Evolutionary conservation across 2,888 invertebrate species (phyloP).

Genomic region (Limenitis camilla): DNA sequence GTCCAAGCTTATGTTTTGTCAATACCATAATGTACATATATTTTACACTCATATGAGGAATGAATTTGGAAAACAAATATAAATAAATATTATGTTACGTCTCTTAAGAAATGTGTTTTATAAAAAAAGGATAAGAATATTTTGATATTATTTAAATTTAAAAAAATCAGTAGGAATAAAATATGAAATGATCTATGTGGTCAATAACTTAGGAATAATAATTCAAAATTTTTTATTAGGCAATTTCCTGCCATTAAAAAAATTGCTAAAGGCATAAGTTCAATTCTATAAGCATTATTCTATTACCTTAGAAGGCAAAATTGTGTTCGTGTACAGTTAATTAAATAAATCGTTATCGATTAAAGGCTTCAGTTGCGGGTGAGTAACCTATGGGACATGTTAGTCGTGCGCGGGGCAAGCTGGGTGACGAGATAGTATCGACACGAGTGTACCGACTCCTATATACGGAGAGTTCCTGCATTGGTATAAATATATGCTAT

Average conservation of each 20-base stretch:
- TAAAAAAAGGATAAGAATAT: too few relatives aligned
- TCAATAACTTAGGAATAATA: background rate
- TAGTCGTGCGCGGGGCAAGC: conserved; percentile 49
- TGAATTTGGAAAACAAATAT: too few relatives aligned
- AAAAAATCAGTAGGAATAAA: too few relatives aligned
- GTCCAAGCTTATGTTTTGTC: background rate
- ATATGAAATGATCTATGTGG: too few relatives aligned
- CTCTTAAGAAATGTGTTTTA: too few relatives aligned
- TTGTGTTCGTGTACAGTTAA: conserved; percentile 30
- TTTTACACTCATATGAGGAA: conserved; percentile 1
- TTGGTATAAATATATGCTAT: conserved; percentile 18
- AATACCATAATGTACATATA: background rate
- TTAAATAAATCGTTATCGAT: conserved; percentile 33
- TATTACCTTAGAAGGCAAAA: conserved; percentile 22
- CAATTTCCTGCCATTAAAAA: background rate
- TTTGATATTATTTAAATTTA: too few relatives aligned
- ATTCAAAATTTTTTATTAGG: background rate
- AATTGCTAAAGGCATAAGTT: conserved; percentile 10
- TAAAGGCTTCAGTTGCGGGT: conserved; percentile 27
- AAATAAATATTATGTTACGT: too few relatives aligned
- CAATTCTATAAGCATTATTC: conserved; percentile 18
- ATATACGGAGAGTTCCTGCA: conserved; percentile 26
- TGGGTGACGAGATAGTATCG: conserved; percentile 60
- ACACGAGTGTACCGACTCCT: conserved; percentile 34
- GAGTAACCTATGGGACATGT: conserved; percentile 30